Percentiles rank a stretch among this genome's conserved stretches.
Evolutionary conservation across 2,113 vertebrate species (phyloP).

Genomic region (Abramis brama): DNA sequence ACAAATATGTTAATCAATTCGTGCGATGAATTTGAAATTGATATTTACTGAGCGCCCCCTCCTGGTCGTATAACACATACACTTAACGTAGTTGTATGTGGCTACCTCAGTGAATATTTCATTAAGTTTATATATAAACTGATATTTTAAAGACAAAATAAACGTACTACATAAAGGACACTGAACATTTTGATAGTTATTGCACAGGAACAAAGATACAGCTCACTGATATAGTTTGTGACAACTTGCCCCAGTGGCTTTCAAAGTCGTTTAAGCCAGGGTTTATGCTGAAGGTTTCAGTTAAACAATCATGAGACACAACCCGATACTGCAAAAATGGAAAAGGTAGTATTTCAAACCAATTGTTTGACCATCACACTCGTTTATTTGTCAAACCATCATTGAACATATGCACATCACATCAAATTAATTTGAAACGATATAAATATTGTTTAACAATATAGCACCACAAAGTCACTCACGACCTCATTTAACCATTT

Average conservation of each 20-base stretch:
- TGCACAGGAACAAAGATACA: background rate
- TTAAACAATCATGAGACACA: background rate
- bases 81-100: too few relatives aligned
- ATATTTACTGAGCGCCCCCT: slow-evolving; percentile 59
- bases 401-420: too few relatives aligned
- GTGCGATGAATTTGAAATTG: background rate
- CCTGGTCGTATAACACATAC: slow-evolving; percentile 1
- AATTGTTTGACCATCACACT: background rate
- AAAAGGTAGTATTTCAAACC: background rate
- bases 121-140: background rate
- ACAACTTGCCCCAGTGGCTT: background rate
- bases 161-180: background rate
- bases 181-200: background rate
- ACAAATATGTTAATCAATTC: background rate
- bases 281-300: background rate
- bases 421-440: too few relatives aligned
- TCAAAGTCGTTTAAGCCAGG: background rate
- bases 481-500: too few relatives aligned
- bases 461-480: too few relatives aligned
- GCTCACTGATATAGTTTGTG: background rate
- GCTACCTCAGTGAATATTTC: background rate
- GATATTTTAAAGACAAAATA: background rate
- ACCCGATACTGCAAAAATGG: background rate
- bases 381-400: too few relatives aligned
- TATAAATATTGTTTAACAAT: too few relatives aligned